These are phyloP conservation scores for Botia kubotai DNA, from an alignment of 2,797 vertebrate genomes.

Conservation along the genomic window DNA sequence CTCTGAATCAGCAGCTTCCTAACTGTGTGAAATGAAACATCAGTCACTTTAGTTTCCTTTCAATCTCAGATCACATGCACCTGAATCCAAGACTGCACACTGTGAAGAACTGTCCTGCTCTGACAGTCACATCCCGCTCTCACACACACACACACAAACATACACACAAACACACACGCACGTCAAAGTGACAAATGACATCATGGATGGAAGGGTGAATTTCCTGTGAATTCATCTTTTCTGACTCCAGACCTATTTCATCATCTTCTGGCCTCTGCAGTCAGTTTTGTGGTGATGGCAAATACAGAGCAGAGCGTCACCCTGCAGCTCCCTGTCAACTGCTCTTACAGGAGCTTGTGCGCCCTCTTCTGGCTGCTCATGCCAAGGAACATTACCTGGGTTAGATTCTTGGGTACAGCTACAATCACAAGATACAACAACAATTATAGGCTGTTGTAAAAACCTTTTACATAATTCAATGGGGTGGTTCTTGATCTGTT, in stretches of 20 bases:
- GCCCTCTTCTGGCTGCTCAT: slow-evolving; percentile 64
- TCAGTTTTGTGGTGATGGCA: slow-evolving; percentile 44
- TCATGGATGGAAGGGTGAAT: too few species aligned
- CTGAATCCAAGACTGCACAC: slow-evolving; percentile 31
- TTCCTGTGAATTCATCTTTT: slow-evolving; percentile 16
- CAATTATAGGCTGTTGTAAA: slow-evolving; percentile 1
- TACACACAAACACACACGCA: slow-evolving; percentile 1
- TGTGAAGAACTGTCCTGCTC: slow-evolving; percentile 27
- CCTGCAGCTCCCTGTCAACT: slow-evolving; percentile 42
- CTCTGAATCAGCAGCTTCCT: slow-evolving; percentile 41
- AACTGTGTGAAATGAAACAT: slow-evolving; percentile 27
- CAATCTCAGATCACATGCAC: slow-evolving; percentile 16
- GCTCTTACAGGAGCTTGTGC: slow-evolving; percentile 52
- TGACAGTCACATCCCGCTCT: slow-evolving; percentile 25
- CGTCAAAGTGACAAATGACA: too few species aligned
- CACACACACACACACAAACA: not conserved
- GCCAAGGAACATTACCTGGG: slow-evolving; percentile 95
- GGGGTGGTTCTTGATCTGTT: not conserved
- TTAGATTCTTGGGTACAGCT: slow-evolving; percentile 98
- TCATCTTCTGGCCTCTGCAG: slow-evolving; percentile 34
- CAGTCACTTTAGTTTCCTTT: slow-evolving; percentile 34
- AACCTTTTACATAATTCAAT: slow-evolving; percentile 23
- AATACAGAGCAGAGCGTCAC: slow-evolving; percentile 30
- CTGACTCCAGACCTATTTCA: slow-evolving; percentile 24
- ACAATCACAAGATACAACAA: slow-evolving; percentile 54